phyloP scores from a whole-genome alignment of 2,888 invertebrate species.

The Acanthosoma haemorrhoidale region DNA sequence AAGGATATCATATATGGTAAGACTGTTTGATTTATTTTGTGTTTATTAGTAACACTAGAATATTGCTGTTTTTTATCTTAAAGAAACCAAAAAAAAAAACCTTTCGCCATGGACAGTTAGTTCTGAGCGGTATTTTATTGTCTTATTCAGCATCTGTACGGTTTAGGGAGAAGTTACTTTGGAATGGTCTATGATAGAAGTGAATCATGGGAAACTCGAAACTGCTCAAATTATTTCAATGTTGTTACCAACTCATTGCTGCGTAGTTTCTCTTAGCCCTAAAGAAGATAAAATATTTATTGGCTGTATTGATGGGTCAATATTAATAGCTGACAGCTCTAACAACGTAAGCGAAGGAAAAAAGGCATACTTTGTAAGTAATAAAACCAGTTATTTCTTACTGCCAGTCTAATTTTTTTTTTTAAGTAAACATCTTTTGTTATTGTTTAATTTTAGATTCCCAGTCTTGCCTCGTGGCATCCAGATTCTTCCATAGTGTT shows the following conservation, averaged over 20 bases:
- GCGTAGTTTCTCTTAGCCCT: slow-evolving; percentile 61
- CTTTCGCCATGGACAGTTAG: no score
- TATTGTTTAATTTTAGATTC: slow-evolving; percentile 50
- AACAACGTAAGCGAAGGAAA: slow-evolving; percentile 57
- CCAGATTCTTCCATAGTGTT: slow-evolving; percentile 62
- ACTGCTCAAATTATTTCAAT: slow-evolving; percentile 62
- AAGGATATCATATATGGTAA: slow-evolving; percentile 54
- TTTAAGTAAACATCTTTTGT: background rate
- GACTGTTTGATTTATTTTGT: no score
- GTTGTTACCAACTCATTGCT: slow-evolving; percentile 63
- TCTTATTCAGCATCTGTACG: no score
- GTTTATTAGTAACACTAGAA: no score
- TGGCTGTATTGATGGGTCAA: slow-evolving; percentile 78
- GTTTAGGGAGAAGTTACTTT: slow-evolving; percentile 62
- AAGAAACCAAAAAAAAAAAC: no score
- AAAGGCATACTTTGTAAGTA: slow-evolving; percentile 67
- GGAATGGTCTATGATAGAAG: slow-evolving; percentile 61
- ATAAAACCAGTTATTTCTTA: background rate
- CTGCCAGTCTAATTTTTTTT: no score
- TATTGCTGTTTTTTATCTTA: no score
- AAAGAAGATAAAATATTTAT: slow-evolving; percentile 69
- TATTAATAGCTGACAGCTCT: slow-evolving; percentile 71
- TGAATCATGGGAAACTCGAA: slow-evolving; percentile 57
- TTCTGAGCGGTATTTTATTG: no score
- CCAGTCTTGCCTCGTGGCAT: slow-evolving; percentile 66